These are phyloP conservation scores for Falco concolor DNA, from an alignment of 2,797 vertebrate species.

Conservation along the genomic window DNA sequence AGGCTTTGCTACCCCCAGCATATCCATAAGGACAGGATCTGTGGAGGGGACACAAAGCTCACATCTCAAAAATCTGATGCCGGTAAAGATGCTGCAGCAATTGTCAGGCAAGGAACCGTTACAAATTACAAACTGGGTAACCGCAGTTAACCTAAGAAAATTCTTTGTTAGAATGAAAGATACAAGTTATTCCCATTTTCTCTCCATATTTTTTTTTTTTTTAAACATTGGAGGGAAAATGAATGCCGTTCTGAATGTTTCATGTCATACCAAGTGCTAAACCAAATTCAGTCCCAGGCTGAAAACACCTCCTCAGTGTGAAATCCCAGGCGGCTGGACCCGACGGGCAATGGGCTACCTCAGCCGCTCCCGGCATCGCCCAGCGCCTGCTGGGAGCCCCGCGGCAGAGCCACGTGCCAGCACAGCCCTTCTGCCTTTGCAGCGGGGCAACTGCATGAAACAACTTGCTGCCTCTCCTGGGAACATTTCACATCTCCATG, in stretches of 20 bases:
- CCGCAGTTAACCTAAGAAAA: background rate
- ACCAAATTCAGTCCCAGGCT: too few species aligned
- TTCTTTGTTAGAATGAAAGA: background rate
- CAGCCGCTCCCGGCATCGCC: background rate
- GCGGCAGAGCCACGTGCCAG: background rate
- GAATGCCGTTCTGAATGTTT: background rate
- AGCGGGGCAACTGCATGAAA: accelerated
- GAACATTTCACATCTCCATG: accelerated
- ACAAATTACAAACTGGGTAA: background rate
- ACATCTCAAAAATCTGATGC: background rate
- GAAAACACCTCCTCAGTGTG: background rate
- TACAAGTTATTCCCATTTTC: background rate
- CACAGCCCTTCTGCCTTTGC: background rate
- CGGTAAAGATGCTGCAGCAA: background rate
- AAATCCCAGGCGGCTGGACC: too few species aligned
- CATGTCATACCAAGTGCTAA: accelerated
- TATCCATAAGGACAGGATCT: accelerated
- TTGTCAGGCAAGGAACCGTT: background rate
- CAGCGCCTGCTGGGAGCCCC: accelerated
- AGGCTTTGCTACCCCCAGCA: background rate
- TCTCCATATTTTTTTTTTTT: background rate
- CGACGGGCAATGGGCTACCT: background rate
- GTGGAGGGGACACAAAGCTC: background rate
- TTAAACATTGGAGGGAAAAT: accelerated
- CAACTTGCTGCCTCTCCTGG: background rate